Evolutionary conservation across 2,888 invertebrate genomes (phyloP), one percentile per base, ranked within the genome.

Genomic region (Epirrhoe tristata): DNA sequence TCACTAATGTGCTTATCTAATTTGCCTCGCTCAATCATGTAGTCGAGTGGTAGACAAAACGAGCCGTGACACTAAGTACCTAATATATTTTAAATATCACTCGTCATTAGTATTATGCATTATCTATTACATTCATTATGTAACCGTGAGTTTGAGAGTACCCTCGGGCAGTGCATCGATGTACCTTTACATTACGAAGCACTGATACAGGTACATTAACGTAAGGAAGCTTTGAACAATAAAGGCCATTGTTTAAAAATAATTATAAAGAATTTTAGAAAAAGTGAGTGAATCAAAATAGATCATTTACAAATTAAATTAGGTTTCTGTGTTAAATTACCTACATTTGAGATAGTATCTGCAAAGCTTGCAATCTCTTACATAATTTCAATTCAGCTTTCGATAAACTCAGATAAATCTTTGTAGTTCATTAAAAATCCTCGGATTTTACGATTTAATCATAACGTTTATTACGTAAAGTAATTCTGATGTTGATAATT

Each of bases 51-150:
- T 78, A 79, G 82, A 84, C 82, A 82, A 81, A 79, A 77, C 75
- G 82, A 80, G 77, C 76, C 77, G 80, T 79, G 81, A 82, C 85
- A 85, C 81, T 81, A 78, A 80, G 82, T 85, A 83, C 81, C 84
- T 86, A 85, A 86, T 88, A 89, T 84, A 86, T 89, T 89, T 87
- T 85, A 87, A 90, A 89, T 88, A 91, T 90, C 86, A 87, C 86
- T 84, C 85, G 87, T 91, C 89, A 90, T 91, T 90, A 89, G 85
- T 84, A 84, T 88, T 89, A 90, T 87, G 87, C 85, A 86, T 91
- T 90, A 90, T 88, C 89, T 88, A 87, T 90, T 89, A 89, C 85
- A 75, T 74, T 74, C 72, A 78, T 92, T 89, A 86, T 84, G 86
- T 90, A 91, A 91, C 75, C 83, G 83, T 83, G 83, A 81, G 80